Evolutionary conservation across 1,140 invertebrate species (phyloP).

Genomic region (Agrilus planipennis): DNA sequence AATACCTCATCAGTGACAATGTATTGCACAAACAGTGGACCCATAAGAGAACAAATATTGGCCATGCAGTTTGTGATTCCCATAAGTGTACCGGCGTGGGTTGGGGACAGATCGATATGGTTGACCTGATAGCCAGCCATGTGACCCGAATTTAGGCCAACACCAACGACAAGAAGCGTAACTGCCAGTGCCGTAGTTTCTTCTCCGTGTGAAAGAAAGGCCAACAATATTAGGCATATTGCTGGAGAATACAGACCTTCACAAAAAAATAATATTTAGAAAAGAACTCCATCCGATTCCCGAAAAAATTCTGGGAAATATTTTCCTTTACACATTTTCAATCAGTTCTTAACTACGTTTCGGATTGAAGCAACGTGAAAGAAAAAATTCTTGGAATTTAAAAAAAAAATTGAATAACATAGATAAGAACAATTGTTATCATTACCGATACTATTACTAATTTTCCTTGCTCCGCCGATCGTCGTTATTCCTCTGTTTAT

Average conservation of each 20-base stretch:
- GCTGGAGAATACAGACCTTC: constrained; percentile 46
- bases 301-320: too few relatives aligned
- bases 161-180: constrained; percentile 49
- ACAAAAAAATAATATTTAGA: too few relatives aligned
- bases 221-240: constrained; percentile 46
- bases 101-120: constrained; percentile 63
- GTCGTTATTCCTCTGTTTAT: constrained; percentile 41
- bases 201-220: constrained; percentile 14
- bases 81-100: constrained; percentile 58
- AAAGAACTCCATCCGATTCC: too few relatives aligned
- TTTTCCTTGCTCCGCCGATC: constrained; percentile 44
- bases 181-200: constrained; percentile 42
- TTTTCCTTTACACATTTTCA: too few relatives aligned
- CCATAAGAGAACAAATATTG: constrained; percentile 58
- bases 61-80: constrained; percentile 67
- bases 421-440: neutral
- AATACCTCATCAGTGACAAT: constrained; percentile 52
- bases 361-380: too few relatives aligned
- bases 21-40: constrained; percentile 49
- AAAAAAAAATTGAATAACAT: neutral
- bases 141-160: constrained; percentile 62
- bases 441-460: constrained; percentile 51
- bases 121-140: constrained; percentile 58
- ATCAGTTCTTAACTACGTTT: too few relatives aligned
- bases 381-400: too few relatives aligned